A percentile compares a stretch with the other conserved stretches of the same genome.
These are phyloP conservation scores for Caprella mutica DNA, from an alignment of 2,888 invertebrate species.

Conservation along the genomic window DNA sequence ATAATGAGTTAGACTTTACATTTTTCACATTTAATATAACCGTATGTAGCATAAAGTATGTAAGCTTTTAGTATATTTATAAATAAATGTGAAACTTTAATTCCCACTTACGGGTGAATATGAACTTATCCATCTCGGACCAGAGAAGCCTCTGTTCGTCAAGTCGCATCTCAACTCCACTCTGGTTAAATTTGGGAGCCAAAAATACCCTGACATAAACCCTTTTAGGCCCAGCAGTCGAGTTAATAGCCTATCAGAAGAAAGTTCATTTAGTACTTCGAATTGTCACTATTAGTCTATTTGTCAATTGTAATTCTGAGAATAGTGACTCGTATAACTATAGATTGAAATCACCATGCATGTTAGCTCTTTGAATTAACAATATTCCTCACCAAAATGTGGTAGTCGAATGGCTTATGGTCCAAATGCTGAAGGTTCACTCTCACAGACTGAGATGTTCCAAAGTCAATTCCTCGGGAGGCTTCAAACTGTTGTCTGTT, in stretches of 20 bases:
- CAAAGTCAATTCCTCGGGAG: constrained; percentile 66
- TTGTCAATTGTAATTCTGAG: too few relatives aligned
- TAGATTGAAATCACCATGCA: background rate
- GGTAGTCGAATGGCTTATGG: constrained; percentile 58
- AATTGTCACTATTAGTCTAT: too few relatives aligned
- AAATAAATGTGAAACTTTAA: background rate
- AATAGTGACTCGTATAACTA: background rate
- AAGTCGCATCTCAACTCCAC: constrained; percentile 52
- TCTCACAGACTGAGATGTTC: constrained; percentile 34
- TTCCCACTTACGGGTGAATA: constrained; percentile 48
- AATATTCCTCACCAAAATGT: constrained; percentile 41
- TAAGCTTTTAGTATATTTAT: background rate
- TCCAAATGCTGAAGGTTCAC: constrained; percentile 62
- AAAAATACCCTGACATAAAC: constrained; percentile 61
- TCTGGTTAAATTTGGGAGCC: constrained; percentile 55
- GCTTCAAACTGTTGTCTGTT: constrained; percentile 65
- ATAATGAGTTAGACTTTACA: too few relatives aligned
- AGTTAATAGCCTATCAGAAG: constrained; percentile 36
- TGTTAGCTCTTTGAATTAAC: background rate
- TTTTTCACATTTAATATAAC: background rate
- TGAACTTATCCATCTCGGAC: constrained; percentile 63
- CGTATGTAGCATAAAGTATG: background rate
- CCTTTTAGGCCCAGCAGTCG: constrained; percentile 41
- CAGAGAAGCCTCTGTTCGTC: constrained; percentile 53
- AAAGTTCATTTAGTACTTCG: too few relatives aligned